phyloP scores from a whole-genome alignment of 2,888 invertebrate species.

The Thelaira solivaga region DNA sequence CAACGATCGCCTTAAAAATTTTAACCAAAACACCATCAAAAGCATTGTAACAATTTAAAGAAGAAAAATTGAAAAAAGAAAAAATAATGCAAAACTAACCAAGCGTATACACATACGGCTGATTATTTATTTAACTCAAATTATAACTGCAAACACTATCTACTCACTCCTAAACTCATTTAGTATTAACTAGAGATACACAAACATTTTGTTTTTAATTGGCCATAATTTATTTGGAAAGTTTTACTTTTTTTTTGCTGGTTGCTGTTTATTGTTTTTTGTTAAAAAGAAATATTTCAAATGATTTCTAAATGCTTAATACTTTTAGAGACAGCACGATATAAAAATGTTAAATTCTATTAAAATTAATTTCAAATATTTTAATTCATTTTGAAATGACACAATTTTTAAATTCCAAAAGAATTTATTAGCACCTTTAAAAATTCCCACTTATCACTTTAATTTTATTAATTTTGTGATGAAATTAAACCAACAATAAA shows the following conservation, averaged over 20 bases:
- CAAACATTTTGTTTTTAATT: slow-evolving; percentile 40
- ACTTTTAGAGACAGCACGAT: not conserved
- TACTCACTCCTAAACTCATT: not conserved
- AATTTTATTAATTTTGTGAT: too few relatives aligned
- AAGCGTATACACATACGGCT: slow-evolving; percentile 50
- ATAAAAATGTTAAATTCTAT: too few relatives aligned
- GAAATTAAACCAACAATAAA: not conserved
- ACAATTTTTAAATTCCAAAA: slow-evolving; percentile 13
- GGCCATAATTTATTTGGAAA: slow-evolving; percentile 58
- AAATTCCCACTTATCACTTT: not conserved
- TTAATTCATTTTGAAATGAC: slow-evolving; percentile 17
- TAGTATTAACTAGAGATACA: not conserved
- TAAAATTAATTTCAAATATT: not conserved
- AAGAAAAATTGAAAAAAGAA: slow-evolving; percentile 18
- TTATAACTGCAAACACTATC: not conserved
- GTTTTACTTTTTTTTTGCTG: slow-evolving; percentile 54
- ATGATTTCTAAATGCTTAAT: not conserved
- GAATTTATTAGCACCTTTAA: slow-evolving; percentile 17
- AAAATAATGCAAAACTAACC: slow-evolving; percentile 34
- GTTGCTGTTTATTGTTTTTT: not conserved
- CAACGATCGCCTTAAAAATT: slow-evolving; percentile 42
- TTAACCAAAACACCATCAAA: slow-evolving; percentile 40
- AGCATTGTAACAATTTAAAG: slow-evolving; percentile 35
- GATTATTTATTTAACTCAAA: slow-evolving; percentile 32
- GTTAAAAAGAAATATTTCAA: not conserved